These are phyloP conservation scores for Bombyx huttoni DNA, from an alignment of 2,888 invertebrate species.

Conservation along the genomic window DNA sequence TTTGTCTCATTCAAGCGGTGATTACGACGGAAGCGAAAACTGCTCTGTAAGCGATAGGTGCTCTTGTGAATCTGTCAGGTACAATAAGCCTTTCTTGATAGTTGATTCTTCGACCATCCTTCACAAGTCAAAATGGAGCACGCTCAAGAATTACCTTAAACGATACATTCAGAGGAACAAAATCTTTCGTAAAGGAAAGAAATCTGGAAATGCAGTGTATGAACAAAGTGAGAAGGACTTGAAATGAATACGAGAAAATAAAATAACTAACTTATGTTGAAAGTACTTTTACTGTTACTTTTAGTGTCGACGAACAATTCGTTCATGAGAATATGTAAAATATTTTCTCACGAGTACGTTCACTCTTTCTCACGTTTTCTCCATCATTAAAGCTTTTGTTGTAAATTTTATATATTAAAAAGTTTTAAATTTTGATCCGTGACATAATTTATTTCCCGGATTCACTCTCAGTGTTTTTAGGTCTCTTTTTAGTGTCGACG, in stretches of 20 bases:
- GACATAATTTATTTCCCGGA: not conserved
- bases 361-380: not conserved
- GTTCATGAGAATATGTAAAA: slow-evolving; percentile 1
- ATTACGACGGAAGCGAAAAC: slow-evolving; percentile 23
- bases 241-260: too few relatives aligned
- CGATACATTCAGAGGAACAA: slow-evolving; percentile 18
- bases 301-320: not conserved
- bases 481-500: not conserved
- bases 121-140: slow-evolving; percentile 35
- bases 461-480: too few relatives aligned
- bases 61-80: slow-evolving; percentile 26
- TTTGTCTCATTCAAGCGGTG: slow-evolving; percentile 32
- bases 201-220: slow-evolving; percentile 4
- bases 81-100: slow-evolving; percentile 32
- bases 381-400: not conserved
- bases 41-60: slow-evolving; percentile 25
- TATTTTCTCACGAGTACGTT: slow-evolving; percentile 10
- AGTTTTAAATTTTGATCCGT: not conserved
- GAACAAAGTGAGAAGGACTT: not conserved
- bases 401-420: not conserved
- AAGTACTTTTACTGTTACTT: not conserved
- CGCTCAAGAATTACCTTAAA: slow-evolving; percentile 28
- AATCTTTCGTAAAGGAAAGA: not conserved
- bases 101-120: slow-evolving; percentile 32
- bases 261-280: not conserved